A percentile compares a stretch with the other conserved stretches of the same genome.
Conservation (phyloP, 2,113 vertebrate species). For the Columba livia region DNA sequence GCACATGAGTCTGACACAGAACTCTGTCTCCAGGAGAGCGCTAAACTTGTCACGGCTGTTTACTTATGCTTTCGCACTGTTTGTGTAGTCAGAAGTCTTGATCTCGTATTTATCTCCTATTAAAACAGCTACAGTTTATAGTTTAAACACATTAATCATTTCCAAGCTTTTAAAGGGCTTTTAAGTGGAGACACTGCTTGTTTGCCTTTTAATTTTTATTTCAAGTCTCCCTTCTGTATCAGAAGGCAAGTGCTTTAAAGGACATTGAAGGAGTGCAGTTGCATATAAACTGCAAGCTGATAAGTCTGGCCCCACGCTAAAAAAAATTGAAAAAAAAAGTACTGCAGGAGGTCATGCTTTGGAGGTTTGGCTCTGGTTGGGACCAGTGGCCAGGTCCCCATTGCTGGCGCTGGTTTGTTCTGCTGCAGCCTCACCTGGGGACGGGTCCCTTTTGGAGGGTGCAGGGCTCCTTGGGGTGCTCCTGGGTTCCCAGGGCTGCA, state of each 20-base stretch:
- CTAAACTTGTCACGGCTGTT: conserved; percentile 63
- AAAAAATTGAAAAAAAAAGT: too few species aligned
- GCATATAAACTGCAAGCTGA: fast-evolving
- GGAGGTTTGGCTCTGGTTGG: fast-evolving
- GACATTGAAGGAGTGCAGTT: neutral
- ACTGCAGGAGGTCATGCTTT: neutral
- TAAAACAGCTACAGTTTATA: conserved; percentile 35
- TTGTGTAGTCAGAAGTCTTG: conserved; percentile 73
- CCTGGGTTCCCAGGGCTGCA: fast-evolving
- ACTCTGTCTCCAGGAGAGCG: neutral
- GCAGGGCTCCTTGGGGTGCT: neutral
- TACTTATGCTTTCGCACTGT: conserved; percentile 57
- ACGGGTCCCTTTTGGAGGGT: fast-evolving
- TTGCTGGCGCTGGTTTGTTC: neutral
- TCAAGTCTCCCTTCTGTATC: neutral
- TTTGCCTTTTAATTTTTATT: conserved; percentile 26
- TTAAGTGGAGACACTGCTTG: conserved; percentile 47
- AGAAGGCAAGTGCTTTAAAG: neutral
- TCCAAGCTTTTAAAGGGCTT: conserved; percentile 50
- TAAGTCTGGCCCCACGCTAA: fast-evolving
- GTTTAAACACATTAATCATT: conserved; percentile 60
- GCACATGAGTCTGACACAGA: neutral
- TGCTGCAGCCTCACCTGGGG: neutral
- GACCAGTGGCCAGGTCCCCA: neutral
- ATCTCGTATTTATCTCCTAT: conserved; percentile 61